Percentiles rank a stretch among this genome's conserved stretches.
Conservation (phyloP, 2,797 vertebrate species). For the Ceryle rudis region DNA sequence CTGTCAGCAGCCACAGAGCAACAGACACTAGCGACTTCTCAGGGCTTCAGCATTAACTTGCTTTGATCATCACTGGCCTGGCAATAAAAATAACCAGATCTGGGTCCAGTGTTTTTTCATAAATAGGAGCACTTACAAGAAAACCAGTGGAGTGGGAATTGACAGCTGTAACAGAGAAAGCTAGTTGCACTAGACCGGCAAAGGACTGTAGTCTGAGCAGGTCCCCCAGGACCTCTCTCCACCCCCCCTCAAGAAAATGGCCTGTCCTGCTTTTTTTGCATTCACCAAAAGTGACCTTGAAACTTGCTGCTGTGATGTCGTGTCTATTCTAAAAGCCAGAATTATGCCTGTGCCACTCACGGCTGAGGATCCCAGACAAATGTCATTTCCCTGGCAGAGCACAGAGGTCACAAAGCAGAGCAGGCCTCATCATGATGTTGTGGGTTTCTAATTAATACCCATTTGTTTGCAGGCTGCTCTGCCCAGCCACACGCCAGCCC, state of each 20-base stretch:
- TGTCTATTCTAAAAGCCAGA: neutral
- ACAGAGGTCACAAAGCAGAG: neutral
- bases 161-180: neutral
- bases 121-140: neutral
- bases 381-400: neutral
- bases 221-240: neutral
- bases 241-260: neutral
- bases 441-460: neutral
- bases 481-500: neutral
- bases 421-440: neutral
- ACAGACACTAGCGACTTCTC: neutral
- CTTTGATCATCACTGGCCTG: neutral
- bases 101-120: neutral
- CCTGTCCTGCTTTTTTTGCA: neutral
- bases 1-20: neutral
- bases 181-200: neutral
- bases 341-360: neutral
- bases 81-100: neutral
- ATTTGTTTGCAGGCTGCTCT: neutral
- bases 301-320: neutral
- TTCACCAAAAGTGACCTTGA: neutral
- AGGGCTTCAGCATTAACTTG: neutral
- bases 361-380: neutral
- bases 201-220: neutral
- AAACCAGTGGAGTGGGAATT: rapidly evolving